Evolutionary conservation across 2,113 vertebrate genomes (phyloP).

Genomic region (Heliornis fulica): DNA sequence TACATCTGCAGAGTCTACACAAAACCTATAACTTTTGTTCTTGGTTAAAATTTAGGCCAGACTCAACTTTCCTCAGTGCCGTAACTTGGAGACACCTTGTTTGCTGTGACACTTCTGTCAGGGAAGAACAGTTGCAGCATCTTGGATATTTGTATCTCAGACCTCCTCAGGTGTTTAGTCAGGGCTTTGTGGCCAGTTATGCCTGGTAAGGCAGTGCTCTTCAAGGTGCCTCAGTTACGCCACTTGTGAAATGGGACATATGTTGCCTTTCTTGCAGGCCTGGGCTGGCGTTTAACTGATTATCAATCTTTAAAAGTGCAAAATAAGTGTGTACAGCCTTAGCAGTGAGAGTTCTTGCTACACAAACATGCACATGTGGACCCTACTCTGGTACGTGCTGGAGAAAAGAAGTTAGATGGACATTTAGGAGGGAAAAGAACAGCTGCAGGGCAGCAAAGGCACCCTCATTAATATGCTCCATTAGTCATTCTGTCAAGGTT

Average conservation of each 20-base stretch:
- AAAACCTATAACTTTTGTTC: neutral
- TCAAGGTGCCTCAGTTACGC: neutral
- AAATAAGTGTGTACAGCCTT: neutral
- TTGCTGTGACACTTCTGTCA: neutral
- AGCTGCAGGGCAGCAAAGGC: neutral
- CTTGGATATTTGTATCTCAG: neutral
- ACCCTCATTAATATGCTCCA: neutral
- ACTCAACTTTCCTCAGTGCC: neutral
- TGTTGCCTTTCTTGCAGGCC: neutral
- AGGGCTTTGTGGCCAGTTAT: neutral
- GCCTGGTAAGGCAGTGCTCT: neutral
- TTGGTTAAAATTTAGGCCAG: neutral
- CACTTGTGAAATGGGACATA: neutral
- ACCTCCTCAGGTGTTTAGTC: neutral
- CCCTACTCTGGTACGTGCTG: neutral
- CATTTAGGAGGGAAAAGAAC: neutral
- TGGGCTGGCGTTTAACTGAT: neutral
- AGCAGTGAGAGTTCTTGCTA: neutral
- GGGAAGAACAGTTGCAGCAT: neutral
- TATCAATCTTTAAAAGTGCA: neutral
- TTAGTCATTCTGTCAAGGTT: neutral
- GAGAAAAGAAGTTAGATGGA: neutral
- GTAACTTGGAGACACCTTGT: neutral
- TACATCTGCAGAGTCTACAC: neutral
- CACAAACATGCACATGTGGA: neutral